Percentiles rank a stretch among this genome's conserved stretches.
phyloP scores from a whole-genome alignment of 2,888 invertebrate genomes.

The Nomada fucata region DNA sequence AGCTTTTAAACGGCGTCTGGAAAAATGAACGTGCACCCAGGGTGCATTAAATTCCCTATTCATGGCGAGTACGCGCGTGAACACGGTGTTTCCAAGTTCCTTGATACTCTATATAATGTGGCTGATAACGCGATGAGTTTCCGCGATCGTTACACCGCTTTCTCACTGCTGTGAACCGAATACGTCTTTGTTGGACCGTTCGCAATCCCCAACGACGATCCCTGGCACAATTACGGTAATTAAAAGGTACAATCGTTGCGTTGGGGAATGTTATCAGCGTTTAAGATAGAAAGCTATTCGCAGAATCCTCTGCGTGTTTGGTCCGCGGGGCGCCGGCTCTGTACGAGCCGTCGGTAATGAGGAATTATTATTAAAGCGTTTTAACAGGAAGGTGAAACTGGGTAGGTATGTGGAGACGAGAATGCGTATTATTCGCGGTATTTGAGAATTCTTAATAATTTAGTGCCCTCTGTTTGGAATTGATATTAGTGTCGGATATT shows the following conservation, averaged over 20 bases:
- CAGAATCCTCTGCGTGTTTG: not conserved
- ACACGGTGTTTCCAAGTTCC: not conserved
- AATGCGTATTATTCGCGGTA: no score
- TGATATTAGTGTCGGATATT: no score
- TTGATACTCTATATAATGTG: not conserved
- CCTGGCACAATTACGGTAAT: not conserved
- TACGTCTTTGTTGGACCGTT: not conserved
- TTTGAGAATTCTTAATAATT: no score
- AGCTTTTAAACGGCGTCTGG: not conserved
- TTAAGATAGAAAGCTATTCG: slow-evolving; percentile 4
- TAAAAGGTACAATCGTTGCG: not conserved
- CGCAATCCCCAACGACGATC: not conserved
- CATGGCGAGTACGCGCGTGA: not conserved
- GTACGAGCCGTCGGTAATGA: no score
- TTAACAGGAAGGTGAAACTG: no score
- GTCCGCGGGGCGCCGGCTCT: not conserved
- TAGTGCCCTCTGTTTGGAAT: no score
- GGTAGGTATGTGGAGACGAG: no score
- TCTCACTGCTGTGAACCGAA: not conserved
- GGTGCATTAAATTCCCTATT: slow-evolving; percentile 10
- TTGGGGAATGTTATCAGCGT: not conserved
- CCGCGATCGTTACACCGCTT: not conserved
- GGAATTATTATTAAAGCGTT: no score
- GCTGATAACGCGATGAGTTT: slow-evolving; percentile 9
- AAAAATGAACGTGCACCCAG: not conserved